Conservation (phyloP, 37 sponge, comb jelly and placozoan species). For the Aphrocallistes beatrix region DNA sequence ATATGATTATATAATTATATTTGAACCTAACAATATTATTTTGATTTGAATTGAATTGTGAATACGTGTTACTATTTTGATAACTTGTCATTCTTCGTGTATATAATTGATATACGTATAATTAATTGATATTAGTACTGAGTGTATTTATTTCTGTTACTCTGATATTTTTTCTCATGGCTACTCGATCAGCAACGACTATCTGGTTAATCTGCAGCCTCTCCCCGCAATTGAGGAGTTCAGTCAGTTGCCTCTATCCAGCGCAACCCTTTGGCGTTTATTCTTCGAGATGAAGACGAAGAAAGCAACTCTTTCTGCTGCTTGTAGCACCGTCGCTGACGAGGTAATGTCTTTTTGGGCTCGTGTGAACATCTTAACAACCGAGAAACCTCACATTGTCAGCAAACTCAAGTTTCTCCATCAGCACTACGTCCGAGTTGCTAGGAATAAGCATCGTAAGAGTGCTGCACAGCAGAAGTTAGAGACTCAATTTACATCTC, state of each 20-base stretch:
- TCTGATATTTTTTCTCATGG: too few species aligned
- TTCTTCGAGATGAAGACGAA: background rate
- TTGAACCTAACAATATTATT: too few species aligned
- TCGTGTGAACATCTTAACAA: background rate
- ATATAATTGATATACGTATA: too few species aligned
- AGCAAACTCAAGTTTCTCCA: background rate
- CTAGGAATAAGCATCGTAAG: background rate
- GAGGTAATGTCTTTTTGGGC: background rate
- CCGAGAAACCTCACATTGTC: background rate
- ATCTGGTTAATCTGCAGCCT: background rate
- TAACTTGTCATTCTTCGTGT: too few species aligned
- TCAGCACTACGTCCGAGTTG: background rate
- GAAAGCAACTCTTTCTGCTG: background rate
- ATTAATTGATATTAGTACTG: too few species aligned
- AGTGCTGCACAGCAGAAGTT: background rate
- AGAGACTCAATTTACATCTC: background rate
- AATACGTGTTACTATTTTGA: too few species aligned
- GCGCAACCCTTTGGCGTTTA: background rate
- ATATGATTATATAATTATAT: too few species aligned
- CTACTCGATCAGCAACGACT: background rate
- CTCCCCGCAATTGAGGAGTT: background rate
- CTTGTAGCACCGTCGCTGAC: background rate
- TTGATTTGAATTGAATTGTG: too few species aligned
- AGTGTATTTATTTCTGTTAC: too few species aligned
- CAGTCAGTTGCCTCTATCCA: background rate